Base-by-base conservation (phyloP, 1,140 invertebrate genomes). In the Epicauta chinensis region DNA sequence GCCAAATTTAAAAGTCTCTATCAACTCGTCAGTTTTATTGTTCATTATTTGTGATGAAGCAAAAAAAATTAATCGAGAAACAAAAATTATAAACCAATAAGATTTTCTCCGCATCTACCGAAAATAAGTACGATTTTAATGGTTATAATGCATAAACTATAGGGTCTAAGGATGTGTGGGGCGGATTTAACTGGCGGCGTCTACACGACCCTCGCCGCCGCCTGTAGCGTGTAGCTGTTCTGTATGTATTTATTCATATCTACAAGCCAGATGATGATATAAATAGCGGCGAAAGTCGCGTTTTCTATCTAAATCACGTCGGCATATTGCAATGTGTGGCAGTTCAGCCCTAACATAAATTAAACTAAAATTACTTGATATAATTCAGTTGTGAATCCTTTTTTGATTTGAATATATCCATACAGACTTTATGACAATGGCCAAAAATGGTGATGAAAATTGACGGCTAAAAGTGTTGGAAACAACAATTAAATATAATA, bases 241-340 rank as follows among this genome's bases (percentile, higher is more conserved):
- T 50, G 51, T 63, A 61, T 63, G 60, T 61, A 63, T 63, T 61
- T 64, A 64, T 64, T 64, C 62, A 64, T 64, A 64, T 64, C 62
- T 62, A 60, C 58, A 60, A 64, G 58, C 58, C 60, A 61, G 53
- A 63, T 63, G 62, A 64, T 61, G 60, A 62, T 64, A 64, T 64
- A 64, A 64, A 62, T 64, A 62, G 58, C 55, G 43, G 15, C 50
- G 58, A 64, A 64, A 64, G 62, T 64, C 62, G 62, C 62, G 59
- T 64, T 64, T 64, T 64, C 62, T 64, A 62, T 64, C 60, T 62
- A 60, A 64, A 64, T 64, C 62, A 62, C 59, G 60, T 51, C 55
- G 48, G 53, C 62, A 64, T 64, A 64, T 62, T 64, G 62, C 60
- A 50, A 64, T 59, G 56, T 58, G 53, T 55, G 55, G 49, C 57